These are phyloP conservation scores for Agriotes lineatus DNA, from an alignment of 2,888 invertebrate genomes.

Conservation along the genomic window DNA sequence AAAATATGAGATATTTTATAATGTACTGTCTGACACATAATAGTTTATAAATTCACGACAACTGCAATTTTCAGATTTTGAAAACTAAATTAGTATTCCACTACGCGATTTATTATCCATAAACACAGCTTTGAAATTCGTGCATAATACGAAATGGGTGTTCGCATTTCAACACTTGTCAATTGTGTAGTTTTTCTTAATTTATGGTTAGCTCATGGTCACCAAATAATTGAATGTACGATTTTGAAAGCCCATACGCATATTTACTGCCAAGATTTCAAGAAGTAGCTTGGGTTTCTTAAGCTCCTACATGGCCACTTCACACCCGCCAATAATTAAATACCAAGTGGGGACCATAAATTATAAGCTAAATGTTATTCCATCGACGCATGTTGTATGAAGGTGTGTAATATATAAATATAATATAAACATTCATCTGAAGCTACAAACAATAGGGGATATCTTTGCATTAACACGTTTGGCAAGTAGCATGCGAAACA, in stretches of 20 bases:
- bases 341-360: not conserved
- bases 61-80: too few relatives aligned
- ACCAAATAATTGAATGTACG: not conserved
- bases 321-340: not conserved
- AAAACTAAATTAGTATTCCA: too few relatives aligned
- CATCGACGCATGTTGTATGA: not conserved
- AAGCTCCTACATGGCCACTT: not conserved
- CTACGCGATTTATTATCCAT: conserved; percentile 12
- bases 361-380: not conserved
- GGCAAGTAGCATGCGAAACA: not conserved
- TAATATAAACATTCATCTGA: too few relatives aligned
- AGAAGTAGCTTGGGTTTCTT: not conserved
- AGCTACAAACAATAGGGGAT: too few relatives aligned
- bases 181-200: conserved; percentile 3
- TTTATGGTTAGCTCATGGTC: conserved; percentile 4
- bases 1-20: too few relatives aligned
- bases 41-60: too few relatives aligned
- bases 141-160: not conserved
- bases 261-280: not conserved
- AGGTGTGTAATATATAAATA: conserved; percentile 1
- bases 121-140: not conserved
- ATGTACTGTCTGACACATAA: too few relatives aligned
- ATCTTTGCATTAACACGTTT: not conserved
- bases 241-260: not conserved
- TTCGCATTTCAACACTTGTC: conserved; percentile 12